A percentile compares a stretch with the other conserved stretches of the same genome.
Conservation (phyloP, 2,797 vertebrate genomes). For the Morus bassanus region DNA sequence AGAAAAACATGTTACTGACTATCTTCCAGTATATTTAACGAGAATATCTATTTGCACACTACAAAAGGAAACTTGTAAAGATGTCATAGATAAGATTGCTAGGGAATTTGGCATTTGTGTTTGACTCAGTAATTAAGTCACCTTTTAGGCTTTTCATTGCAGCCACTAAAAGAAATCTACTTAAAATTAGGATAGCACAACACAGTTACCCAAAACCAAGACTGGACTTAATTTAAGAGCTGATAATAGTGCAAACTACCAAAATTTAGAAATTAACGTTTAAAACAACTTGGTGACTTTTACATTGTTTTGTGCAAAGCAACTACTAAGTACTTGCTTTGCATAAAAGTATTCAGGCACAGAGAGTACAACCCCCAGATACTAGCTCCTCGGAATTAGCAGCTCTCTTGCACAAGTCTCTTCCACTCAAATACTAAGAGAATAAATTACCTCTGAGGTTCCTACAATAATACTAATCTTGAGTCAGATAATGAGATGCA, state of each 20-base stretch:
- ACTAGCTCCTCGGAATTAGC: neutral
- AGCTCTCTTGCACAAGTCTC: neutral
- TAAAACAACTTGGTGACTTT: neutral
- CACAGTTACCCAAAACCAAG: neutral
- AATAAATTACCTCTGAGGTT: neutral
- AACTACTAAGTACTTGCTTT: neutral
- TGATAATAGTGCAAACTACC: neutral
- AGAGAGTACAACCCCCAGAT: neutral
- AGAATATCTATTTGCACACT: neutral
- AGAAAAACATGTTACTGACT: neutral
- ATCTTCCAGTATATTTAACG: neutral
- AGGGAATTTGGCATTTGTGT: neutral
- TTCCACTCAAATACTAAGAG: neutral
- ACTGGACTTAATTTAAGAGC: neutral
- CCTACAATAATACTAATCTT: neutral
- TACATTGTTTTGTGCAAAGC: neutral
- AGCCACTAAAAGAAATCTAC: neutral
- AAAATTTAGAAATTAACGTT: neutral
- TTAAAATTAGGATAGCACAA: neutral
- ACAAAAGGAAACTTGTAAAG: neutral
- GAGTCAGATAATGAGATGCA: neutral
- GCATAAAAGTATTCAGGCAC: neutral
- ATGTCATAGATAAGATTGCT: neutral
- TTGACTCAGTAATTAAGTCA: neutral
- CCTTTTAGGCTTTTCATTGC: neutral